A percentile compares a stretch with the other conserved stretches of the same genome.
Conservation (phyloP, 2,797 vertebrate species). For the Myotis daubentonii region DNA sequence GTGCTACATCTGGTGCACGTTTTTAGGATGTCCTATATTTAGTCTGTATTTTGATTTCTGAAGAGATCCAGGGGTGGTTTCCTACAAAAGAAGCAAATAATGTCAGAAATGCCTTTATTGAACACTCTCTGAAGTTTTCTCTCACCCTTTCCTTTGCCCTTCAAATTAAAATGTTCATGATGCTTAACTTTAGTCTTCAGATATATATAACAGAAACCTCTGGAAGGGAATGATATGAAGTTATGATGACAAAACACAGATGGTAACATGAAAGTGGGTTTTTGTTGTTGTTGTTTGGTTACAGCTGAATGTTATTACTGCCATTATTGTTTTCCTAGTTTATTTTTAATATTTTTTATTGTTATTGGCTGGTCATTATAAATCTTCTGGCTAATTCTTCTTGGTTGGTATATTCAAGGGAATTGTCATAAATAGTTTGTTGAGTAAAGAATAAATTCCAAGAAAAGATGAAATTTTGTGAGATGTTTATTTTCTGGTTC, state of each 20-base stretch:
- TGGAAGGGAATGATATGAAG: neutral
- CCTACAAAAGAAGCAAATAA: slow-evolving; percentile 54
- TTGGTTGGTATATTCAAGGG: neutral
- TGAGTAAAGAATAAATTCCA: neutral
- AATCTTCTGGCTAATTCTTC: neutral
- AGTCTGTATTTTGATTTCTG: slow-evolving; percentile 61
- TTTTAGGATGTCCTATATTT: slow-evolving; percentile 70
- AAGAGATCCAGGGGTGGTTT: slow-evolving; percentile 60
- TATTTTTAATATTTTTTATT: neutral
- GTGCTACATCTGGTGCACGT: slow-evolving; percentile 59
- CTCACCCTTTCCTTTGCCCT: neutral
- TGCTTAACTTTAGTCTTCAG: neutral
- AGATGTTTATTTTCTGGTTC: neutral
- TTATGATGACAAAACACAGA: neutral
- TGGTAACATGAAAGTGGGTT: neutral
- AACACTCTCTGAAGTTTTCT: slow-evolving; percentile 44
- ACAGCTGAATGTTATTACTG: neutral
- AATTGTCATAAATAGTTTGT: neutral
- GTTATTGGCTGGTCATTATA: neutral
- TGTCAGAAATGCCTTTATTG: neutral
- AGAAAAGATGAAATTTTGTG: neutral
- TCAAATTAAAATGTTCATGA: slow-evolving; percentile 14
- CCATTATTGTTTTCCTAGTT: neutral
- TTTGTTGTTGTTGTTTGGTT: neutral
- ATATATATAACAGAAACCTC: neutral